A percentile compares a stretch with the other conserved stretches of the same genome.
These are phyloP conservation scores for Geothlypis trichas DNA, from an alignment of 2,113 vertebrate genomes.

Conservation along the genomic window DNA sequence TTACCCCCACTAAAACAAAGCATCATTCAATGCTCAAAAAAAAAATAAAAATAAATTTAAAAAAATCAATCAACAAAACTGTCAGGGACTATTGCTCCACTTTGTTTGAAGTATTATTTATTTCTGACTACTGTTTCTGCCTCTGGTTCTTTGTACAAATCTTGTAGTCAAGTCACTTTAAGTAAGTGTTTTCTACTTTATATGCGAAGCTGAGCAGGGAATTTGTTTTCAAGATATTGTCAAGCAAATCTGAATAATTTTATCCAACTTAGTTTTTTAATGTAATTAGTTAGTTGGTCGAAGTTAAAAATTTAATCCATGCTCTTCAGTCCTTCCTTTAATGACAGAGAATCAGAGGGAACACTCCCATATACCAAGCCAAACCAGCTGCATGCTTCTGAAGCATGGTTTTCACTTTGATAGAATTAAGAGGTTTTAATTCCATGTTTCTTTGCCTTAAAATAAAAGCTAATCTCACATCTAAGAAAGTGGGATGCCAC, in stretches of 20 bases:
- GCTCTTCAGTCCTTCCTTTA: neutral
- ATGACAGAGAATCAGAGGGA: neutral
- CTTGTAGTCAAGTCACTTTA: neutral
- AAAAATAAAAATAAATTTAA: neutral
- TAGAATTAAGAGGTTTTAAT: neutral
- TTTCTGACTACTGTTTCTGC: conserved; percentile 10
- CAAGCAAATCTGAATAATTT: neutral
- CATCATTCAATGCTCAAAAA: neutral
- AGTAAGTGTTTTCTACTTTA: neutral
- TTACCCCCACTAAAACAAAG: neutral
- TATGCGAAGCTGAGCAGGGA: neutral
- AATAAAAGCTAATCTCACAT: neutral
- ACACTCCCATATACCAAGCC: neutral
- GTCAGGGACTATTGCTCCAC: neutral
- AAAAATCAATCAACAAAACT: neutral
- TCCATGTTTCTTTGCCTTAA: neutral
- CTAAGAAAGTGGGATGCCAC: neutral
- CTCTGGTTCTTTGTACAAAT: neutral
- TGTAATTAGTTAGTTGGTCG: neutral
- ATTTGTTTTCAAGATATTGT: neutral
- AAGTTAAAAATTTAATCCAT: neutral
- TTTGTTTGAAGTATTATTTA: conserved; percentile 6
- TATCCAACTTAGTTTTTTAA: neutral
- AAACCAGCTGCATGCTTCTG: neutral
- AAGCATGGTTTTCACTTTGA: neutral